Evolutionary conservation across 2,797 vertebrate species (phyloP), one percentile per base, ranked within the genome.

Genomic region (Myotis planiceps): DNA sequence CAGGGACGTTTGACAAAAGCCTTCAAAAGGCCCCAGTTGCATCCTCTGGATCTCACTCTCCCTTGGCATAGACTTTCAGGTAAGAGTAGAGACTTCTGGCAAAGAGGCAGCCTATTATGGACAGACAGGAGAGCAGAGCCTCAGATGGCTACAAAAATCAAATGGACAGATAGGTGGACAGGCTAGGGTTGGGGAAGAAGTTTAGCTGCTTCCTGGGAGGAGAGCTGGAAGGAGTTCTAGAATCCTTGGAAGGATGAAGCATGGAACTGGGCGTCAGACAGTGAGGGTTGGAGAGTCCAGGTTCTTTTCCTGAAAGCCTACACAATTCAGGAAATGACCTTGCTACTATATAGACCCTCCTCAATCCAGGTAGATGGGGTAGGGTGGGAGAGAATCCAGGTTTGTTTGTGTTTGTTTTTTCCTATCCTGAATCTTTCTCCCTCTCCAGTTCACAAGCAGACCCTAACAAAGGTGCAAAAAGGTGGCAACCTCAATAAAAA

Each of bases 71-170:
- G 97, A 99, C 98, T 98, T 99, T 99, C 95, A 99, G 98, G 3
- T 99, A 98, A 68, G 98, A 98, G 97, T 99, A 99, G 96, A 99
- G 98, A 96, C 99, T 99, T 95, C 98, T 98, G 98, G 99, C 99
- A 99, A 99, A 99, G 95, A 99, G 98, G 96, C 99, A 99, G 96
- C 99, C 99, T 99, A 96, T 78, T 99, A 96, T 78, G 34, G 74
- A 90, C 6, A 29, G 81, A 96, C 49, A 95, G 12, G 53, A 9
- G 66, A 60, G 23, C 34, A 85, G 34, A 81, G 47, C 92, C 66
- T 87, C 27, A 51, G 45, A 47, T 5, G 51, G 51, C 68, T 68
- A 78, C 63, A 53, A 27, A 79, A 84, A 42, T 27, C 12, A n/a
- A 58, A 60, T 23, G 25, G 25, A 60, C 60, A 69, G 18, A 63